Percentiles rank a stretch among this genome's conserved stretches.
Conservation (phyloP, 2,797 vertebrate genomes). For the Ceyx erithaca region DNA sequence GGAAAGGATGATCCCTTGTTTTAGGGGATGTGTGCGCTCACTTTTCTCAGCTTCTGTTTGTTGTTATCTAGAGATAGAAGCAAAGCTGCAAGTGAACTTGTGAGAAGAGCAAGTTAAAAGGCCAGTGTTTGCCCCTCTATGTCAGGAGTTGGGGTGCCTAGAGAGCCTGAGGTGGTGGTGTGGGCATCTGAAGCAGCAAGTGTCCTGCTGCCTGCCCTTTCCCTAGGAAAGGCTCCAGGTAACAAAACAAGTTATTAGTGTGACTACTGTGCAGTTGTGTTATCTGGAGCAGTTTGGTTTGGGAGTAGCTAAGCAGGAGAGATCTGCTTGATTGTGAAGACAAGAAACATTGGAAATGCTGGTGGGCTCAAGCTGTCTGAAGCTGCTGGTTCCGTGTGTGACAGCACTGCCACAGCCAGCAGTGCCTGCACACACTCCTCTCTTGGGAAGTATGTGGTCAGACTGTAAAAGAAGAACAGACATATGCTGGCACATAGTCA, state of each 20-base stretch:
- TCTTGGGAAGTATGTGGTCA: background rate
- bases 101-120: background rate
- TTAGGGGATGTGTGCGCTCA: accelerated
- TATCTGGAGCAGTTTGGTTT: background rate
- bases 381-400: background rate
- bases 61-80: background rate
- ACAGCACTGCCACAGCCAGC: background rate
- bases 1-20: background rate
- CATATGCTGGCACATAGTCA: background rate
- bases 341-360: background rate
- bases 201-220: background rate
- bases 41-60: background rate
- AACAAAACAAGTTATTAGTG: background rate
- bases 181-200: background rate
- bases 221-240: background rate
- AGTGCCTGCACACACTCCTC: accelerated
- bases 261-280: background rate
- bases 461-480: background rate
- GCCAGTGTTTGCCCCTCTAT: background rate
- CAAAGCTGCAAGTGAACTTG: background rate
- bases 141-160: background rate
- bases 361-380: background rate
- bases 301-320: background rate
- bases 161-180: background rate
- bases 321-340: background rate